Conservation (phyloP, 2,797 vertebrate species). For the Chelonia mydas region DNA sequence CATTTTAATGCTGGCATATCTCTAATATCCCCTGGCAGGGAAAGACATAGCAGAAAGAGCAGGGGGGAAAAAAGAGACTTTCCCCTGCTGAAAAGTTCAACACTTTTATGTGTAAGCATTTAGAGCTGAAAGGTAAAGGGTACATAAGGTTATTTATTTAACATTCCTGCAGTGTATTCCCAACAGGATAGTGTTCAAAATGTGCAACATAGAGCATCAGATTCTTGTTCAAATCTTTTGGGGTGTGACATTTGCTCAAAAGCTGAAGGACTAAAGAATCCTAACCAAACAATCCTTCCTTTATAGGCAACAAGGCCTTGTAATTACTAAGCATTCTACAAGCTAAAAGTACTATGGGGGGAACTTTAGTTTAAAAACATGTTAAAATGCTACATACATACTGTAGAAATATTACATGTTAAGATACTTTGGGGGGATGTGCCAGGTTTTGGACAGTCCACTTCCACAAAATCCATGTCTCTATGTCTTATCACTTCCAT, state of each 20-base stretch:
- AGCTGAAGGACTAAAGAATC: background rate
- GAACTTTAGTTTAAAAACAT: background rate
- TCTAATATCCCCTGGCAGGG: background rate
- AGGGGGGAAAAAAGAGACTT: background rate
- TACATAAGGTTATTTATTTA: constrained; percentile 19
- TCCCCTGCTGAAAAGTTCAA: background rate
- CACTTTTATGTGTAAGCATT: background rate
- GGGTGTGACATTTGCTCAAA: constrained; percentile 31
- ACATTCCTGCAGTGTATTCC: constrained; percentile 24
- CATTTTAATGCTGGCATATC: background rate
- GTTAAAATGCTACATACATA: background rate
- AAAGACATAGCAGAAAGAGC: background rate
- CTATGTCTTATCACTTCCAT: background rate
- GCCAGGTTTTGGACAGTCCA: background rate
- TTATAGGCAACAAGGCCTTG: background rate
- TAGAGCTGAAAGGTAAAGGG: constrained; percentile 52
- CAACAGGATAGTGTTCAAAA: background rate
- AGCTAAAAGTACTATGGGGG: background rate
- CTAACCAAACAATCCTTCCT: background rate
- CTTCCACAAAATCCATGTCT: background rate
- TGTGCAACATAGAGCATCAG: background rate
- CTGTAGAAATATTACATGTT: background rate
- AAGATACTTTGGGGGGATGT: background rate
- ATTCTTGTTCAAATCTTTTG: constrained; percentile 6
- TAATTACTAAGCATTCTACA: background rate